Evolutionary conservation across 1,140 invertebrate species (phyloP).

Genomic region (Glomeris maerens): DNA sequence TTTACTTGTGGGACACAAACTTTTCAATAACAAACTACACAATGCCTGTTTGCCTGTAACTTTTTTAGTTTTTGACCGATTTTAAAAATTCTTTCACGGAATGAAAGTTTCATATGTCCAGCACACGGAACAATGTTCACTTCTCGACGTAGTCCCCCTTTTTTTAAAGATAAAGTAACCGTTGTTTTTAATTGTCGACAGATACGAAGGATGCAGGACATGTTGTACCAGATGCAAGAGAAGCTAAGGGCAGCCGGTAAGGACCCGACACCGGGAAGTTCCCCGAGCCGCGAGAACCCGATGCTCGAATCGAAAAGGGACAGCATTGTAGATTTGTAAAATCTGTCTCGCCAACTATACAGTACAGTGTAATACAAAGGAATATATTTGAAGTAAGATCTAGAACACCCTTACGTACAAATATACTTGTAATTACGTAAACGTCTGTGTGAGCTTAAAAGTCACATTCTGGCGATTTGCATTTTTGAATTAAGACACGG

Average conservation of each 20-base stretch:
- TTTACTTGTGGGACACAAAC: not conserved
- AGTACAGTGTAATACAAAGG: too few relatives aligned
- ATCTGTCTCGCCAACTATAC: not conserved
- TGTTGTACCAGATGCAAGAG: constrained; percentile 91
- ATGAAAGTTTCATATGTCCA: constrained; percentile 7
- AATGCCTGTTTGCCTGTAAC: too few relatives aligned
- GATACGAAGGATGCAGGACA: constrained; percentile 90
- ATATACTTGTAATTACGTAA: too few relatives aligned
- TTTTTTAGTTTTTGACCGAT: not conserved
- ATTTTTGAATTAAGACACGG: too few relatives aligned
- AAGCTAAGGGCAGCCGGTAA: constrained; percentile 64
- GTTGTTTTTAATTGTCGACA: constrained; percentile 33
- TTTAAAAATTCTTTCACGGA: constrained; percentile 1
- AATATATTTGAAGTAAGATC: too few relatives aligned
- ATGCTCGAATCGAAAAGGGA: constrained; percentile 4
- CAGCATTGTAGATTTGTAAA: constrained; percentile 10
- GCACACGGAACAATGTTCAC: not conserved
- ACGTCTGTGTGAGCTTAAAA: too few relatives aligned
- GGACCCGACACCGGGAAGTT: not conserved
- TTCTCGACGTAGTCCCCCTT: too few relatives aligned
- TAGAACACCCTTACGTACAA: too few relatives aligned
- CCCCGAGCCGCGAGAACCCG: constrained; percentile 6
- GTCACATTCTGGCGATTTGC: too few relatives aligned
- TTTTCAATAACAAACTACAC: not conserved
- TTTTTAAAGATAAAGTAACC: not conserved